phyloP scores from a whole-genome alignment of 2,113 vertebrate species.

The Sinocyclocheilus grahami region DNA sequence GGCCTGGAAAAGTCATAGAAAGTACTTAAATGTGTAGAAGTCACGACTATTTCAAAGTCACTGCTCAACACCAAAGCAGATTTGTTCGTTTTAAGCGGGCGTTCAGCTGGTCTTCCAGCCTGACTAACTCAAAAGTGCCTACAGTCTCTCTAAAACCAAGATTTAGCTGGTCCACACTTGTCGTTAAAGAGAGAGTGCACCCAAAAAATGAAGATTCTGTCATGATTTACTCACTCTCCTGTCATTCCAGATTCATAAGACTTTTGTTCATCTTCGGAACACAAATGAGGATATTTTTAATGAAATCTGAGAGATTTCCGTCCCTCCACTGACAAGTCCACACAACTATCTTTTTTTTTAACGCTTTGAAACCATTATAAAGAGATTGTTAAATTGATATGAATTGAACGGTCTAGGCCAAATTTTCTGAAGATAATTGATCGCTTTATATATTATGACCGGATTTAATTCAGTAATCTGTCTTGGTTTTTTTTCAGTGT shows the following conservation, averaged over 20 bases:
- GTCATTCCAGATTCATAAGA: neutral
- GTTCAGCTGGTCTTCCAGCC: neutral
- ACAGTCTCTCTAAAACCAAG: neutral
- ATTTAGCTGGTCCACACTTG: neutral
- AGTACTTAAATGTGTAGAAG: neutral
- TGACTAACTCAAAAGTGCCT: neutral
- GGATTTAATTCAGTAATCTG: too few relatives aligned
- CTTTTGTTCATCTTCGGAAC: neutral
- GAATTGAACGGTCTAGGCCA: neutral
- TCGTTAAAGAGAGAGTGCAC: neutral
- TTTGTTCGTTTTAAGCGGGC: neutral
- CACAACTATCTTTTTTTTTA: neutral
- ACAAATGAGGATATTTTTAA: neutral
- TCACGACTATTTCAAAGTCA: neutral
- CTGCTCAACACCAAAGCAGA: neutral
- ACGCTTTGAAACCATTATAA: neutral
- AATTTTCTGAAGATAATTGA: neutral
- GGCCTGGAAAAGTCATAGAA: neutral
- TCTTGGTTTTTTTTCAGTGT: neutral
- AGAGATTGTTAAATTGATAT: neutral
- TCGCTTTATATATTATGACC: too few relatives aligned
- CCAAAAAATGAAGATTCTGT: neutral
- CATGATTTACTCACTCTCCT: neutral
- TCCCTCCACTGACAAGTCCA: neutral
- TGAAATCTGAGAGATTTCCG: neutral